These are phyloP conservation scores for Hydrozoanthus gracilis DNA, from an alignment of 92 coral and sea anemone genomes.

Conservation along the genomic window DNA sequence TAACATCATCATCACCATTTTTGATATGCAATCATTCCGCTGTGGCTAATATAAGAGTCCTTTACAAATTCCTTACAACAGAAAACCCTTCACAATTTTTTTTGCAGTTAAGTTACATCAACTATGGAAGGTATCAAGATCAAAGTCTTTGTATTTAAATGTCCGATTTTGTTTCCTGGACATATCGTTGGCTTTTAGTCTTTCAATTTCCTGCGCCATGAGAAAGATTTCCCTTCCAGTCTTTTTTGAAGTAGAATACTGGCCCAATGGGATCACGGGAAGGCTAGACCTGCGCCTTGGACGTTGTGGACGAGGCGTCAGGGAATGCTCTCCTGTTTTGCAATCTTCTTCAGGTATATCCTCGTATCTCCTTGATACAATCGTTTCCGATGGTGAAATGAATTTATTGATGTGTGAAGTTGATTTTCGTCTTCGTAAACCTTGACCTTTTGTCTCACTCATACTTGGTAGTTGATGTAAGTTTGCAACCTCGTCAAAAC, in stretches of 20 bases:
- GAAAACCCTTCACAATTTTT: too few relatives aligned
- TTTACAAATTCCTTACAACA: too few relatives aligned
- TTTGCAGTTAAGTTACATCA: too few relatives aligned
- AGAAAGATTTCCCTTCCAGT: neutral
- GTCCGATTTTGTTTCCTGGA: neutral
- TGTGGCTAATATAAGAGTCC: too few relatives aligned
- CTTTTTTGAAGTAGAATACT: neutral
- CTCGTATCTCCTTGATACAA: neutral
- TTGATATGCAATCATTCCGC: too few relatives aligned
- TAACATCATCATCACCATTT: too few relatives aligned
- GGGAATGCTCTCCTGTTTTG: too few relatives aligned
- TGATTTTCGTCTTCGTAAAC: neutral
- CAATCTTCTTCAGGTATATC: neutral
- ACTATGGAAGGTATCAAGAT: too few relatives aligned
- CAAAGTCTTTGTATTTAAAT: neutral
- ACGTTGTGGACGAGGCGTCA: too few relatives aligned
- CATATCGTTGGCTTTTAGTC: neutral
- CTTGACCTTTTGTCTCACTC: neutral
- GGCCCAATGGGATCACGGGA: neutral
- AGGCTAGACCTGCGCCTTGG: neutral
- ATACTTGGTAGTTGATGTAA: neutral
- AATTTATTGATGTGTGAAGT: neutral
- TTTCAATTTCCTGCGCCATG: neutral
- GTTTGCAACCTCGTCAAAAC: too few relatives aligned
- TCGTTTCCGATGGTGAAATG: neutral